These are phyloP conservation scores for Caenorhabditis tropicalis DNA, from an alignment of 1,140 invertebrate species.

Conservation along the genomic window DNA sequence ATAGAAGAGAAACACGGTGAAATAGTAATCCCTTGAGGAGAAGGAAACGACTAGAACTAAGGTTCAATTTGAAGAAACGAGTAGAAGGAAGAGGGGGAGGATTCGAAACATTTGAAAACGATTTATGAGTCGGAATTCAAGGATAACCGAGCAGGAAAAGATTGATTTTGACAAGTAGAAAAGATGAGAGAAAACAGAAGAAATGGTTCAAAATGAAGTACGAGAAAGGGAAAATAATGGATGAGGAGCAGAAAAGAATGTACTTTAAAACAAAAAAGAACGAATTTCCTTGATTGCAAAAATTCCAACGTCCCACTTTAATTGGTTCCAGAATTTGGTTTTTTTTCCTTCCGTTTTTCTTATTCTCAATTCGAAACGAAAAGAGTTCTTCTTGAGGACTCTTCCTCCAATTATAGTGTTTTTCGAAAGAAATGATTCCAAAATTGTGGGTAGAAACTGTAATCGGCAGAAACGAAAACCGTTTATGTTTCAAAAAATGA, in stretches of 20 bases:
- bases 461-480: no score
- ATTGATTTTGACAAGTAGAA: conserved; percentile 29
- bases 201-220: neutral
- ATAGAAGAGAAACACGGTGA: neutral
- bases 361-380: no score
- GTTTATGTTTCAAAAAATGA: no score
- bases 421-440: no score
- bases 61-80: conserved; percentile 30
- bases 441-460: no score
- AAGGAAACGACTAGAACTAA: neutral
- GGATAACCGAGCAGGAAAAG: neutral
- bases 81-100: neutral
- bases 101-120: neutral
- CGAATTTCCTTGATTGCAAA: neutral
- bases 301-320: neutral
- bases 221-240: neutral
- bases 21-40: conserved; percentile 27
- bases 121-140: neutral
- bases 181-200: neutral
- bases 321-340: conserved; percentile 23
- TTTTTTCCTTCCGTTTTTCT: neutral
- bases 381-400: no score
- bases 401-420: no score
- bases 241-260: neutral
- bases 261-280: neutral